Base-by-base conservation (phyloP, 2,888 invertebrate genomes). In the Theretra japonica region DNA sequence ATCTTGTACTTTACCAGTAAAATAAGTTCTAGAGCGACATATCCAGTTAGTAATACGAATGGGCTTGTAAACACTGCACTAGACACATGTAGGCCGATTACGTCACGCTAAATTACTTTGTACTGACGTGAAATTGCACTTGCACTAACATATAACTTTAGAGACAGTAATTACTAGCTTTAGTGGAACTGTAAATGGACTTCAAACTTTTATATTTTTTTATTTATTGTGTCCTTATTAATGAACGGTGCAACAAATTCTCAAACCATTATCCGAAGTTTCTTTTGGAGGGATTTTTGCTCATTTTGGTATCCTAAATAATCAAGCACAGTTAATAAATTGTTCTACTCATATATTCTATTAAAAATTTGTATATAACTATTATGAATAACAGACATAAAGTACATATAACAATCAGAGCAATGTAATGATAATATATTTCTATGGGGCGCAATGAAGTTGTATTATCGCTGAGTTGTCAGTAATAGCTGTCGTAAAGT, bases 401-500 rank as follows among this genome's bases (percentile, higher is more conserved):
- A n/a, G n/a, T 30, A n/a, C n/a, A n/a, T n/a, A 11, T 60, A 33
- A 65, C 23, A 21, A 65, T 11, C 41, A 48, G 65, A 23, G 21
- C 23, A 48, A 30, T 23, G 17, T 15, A 48, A 48, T 48, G 30
- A 60, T n/a, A n/a, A 60, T 23, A 33, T 48, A 65, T 65, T 65
- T 41, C 23, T 21, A 41, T 48, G 48, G 65, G 65, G 48, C 6
- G 6, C 48, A 65, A 65, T 65, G 48, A 65, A 65, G 48, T 65
- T 41, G 48, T 65, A 17, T 41, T 17, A 17, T 48, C 23, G 41
- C 41, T 65, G 65, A 17, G 21, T 23, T 21, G 41, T 65, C 23
- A 65, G 23, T 23, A 48, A 65, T 23, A 33, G n/a, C 33, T 23
- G 65, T 48, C 17, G 48, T 65, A 48, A 65, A 41, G 21, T 48